Evolutionary conservation across 2,888 invertebrate genomes (phyloP), one percentile per base, ranked within the genome.

Genomic region (Philaethria dido): DNA sequence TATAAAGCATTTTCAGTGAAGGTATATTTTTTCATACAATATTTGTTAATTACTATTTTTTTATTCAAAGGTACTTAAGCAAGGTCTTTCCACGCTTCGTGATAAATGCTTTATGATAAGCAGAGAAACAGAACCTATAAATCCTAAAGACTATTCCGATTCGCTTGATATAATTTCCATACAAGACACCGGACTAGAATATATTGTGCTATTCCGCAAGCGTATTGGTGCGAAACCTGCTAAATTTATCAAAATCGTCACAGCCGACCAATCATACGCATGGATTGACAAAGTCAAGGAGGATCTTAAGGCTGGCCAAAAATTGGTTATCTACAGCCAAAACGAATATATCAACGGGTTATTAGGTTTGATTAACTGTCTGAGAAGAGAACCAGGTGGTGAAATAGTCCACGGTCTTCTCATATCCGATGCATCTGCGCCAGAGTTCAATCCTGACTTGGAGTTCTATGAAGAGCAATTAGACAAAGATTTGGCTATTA

Each of bases 351-450:
- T 95, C 8, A 97, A 94, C 80, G 99, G 99, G 14, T 91, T 98
- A 0, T 82, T 98, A 22, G 99, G 99, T n/a, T 87, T 99, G 63
- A 94, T 97, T 0, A 98, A 98, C 77, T 98, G 98, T 83, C 83
- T 99, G 33, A 93, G 96, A 68, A 95, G 94, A 75, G 98, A 98
- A 80, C 95, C 96, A 0, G 96, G 96, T 72, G 96, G 96, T 55
- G 93, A 94, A 73, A 82, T 94, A 0, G 88, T 95, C 0, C 92
- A 93, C 62, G 94, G 95, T 64, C 83, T 97, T 8, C 93, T 96
- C 44, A 94, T 96, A 64, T 82, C 95, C 70, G 95, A 95, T 74
- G 80, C 88, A 0, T 88, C 91, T 1, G 96, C 95, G 0, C 96
- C 96, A 0, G 80, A 87, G 2, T 97, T 97, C 74, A 94, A 95